Base-by-base conservation (phyloP, 2,797 vertebrate species). In the Sparidentex hasta region DNA sequence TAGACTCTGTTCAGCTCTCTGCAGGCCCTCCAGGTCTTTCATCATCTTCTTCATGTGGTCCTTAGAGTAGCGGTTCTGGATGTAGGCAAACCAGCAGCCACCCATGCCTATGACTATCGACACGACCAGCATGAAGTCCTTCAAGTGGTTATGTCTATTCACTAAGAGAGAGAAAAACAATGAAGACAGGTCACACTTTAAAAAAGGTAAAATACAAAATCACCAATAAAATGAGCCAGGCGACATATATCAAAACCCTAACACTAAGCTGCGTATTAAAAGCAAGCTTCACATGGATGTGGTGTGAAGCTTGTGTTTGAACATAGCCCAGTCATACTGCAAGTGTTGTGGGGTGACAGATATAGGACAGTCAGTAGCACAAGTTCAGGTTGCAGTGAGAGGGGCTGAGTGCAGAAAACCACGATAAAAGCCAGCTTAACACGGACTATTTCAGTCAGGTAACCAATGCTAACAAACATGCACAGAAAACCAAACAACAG, bases 11-110 rank as follows among this genome's bases (percentile, higher is more conserved):
- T 99, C 98, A 0, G 98, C 98, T 78, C 97, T 93, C 85, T 99
- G 98, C 27, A 99, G 95, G 0, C 98, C 98, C 71, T 99, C 98
- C 65, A 99, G 95, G 94, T 99, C 98, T 55, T 96, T 98, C 97
- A 99, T 99, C 98, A 98, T 99, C 95, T 97, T 99, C 95, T 98
- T 99, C 98, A 99, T 99, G 94, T 99, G 98, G 86, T 99, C 98
- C 90, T 98, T 99, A 0, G 98, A 99, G 91, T 98, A 98, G 71
- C 98, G 97, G 73, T 99, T 99, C 95, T 99, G 98, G 93, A 99
- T 99, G 92, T 97, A 99, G 84, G 98, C 98, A 18, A 99, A 99
- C 98, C 98, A 99, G 95, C 98, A 99, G 92, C 98, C 98, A 0
- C 98, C 98, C 94, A 99, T 98, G 9, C 98, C 98, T 2, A 99